phyloP scores from a whole-genome alignment of 2,113 vertebrate species.

The Psophia crepitans region DNA sequence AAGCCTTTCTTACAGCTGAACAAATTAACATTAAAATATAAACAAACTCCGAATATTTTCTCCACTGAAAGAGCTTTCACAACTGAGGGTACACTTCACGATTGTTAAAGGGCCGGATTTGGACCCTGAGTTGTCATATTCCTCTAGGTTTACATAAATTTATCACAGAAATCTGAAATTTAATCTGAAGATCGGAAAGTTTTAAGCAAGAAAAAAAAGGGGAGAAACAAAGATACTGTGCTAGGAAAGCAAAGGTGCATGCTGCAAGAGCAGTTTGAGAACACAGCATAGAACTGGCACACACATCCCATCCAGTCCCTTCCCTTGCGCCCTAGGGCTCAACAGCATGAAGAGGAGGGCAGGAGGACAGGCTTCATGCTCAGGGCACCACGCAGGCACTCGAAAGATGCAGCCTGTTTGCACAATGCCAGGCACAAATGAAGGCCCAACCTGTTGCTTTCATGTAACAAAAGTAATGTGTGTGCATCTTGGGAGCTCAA shows the following conservation, averaged over 20 bases:
- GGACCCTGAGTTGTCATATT: background rate
- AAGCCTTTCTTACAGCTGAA: background rate
- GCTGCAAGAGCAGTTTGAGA: background rate
- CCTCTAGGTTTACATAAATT: background rate
- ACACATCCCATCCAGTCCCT: background rate
- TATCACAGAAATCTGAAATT: background rate
- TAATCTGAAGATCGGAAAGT: background rate
- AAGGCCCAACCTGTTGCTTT: background rate
- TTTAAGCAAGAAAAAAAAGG: background rate
- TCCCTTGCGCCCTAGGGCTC: background rate
- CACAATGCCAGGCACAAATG: rapidly evolving
- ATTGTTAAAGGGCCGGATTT: background rate
- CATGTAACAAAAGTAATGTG: background rate
- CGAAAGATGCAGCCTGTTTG: background rate
- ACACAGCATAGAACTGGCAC: background rate
- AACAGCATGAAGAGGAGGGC: background rate
- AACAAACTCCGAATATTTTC: background rate
- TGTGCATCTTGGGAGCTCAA: rapidly evolving
- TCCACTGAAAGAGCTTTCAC: background rate
- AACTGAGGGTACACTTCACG: background rate
- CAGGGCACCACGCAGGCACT: background rate
- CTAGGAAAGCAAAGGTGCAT: background rate
- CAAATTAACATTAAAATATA: background rate
- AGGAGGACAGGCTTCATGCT: background rate
- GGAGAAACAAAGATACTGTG: background rate